phyloP scores from a whole-genome alignment of 2,113 vertebrate genomes.

The Charadrius vociferus region DNA sequence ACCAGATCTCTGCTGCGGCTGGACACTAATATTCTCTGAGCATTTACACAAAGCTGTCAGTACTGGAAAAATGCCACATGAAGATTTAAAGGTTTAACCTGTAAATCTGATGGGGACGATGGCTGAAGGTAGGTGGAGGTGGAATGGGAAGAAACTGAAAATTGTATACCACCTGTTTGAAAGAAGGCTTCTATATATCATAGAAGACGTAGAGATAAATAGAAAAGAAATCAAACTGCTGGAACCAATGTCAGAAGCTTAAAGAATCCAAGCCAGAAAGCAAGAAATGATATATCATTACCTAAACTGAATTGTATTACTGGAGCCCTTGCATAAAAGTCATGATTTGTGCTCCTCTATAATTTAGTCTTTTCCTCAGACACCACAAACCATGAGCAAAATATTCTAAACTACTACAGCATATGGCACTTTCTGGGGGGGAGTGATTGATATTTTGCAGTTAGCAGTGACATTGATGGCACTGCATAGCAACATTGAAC shows the following conservation, averaged over 20 bases:
- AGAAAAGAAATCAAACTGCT: not conserved
- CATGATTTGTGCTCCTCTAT: not conserved
- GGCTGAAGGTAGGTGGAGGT: not conserved
- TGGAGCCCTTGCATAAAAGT: not conserved
- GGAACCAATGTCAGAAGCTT: not conserved
- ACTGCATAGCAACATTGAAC: not conserved
- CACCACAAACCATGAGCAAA: not conserved
- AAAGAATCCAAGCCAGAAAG: not conserved
- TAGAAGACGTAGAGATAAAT: not conserved
- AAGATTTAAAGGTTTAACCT: not conserved
- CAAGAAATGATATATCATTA: not conserved
- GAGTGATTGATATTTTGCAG: not conserved
- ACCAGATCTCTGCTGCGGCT: not conserved
- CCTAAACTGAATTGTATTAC: not conserved
- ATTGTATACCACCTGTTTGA: not conserved
- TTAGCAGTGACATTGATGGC: not conserved
- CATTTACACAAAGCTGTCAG: not conserved
- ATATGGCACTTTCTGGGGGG: not conserved
- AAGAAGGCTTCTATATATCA: not conserved
- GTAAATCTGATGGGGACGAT: not conserved
- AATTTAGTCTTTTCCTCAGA: slow-evolving; percentile 35
- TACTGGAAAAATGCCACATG: not conserved
- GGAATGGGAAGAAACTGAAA: not conserved
- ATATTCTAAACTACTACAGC: not conserved
- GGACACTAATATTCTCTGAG: not conserved